Evolutionary conservation across 2,797 vertebrate species (phyloP).

Genomic region (Falco concolor): DNA sequence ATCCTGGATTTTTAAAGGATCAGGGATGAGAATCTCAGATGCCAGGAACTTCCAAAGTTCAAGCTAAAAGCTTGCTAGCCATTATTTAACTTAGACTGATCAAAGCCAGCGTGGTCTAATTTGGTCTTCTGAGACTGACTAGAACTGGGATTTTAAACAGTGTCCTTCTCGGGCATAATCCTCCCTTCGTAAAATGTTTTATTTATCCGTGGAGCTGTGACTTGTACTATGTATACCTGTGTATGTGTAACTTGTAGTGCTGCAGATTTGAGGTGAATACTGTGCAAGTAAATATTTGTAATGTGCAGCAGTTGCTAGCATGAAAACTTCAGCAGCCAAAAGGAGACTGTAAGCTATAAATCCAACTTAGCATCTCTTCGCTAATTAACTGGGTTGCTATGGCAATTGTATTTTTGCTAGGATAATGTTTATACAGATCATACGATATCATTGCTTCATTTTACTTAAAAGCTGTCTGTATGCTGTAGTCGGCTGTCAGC

Average conservation of each 20-base stretch:
- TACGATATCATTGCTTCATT: background rate
- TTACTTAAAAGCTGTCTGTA: no score
- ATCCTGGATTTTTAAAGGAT: background rate
- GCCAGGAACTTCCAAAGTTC: no score
- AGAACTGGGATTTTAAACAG: background rate
- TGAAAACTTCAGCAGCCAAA: background rate
- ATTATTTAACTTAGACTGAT: background rate
- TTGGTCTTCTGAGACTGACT: no score
- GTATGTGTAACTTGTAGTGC: accelerated
- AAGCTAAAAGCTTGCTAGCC: background rate
- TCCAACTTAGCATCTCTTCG: background rate
- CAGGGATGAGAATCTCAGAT: no score
- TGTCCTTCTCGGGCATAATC: background rate
- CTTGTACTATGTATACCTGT: accelerated
- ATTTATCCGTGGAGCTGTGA: background rate
- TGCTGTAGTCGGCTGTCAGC: background rate
- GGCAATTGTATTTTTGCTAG: background rate
- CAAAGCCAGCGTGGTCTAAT: background rate
- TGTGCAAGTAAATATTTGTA: background rate
- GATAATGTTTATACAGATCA: background rate
- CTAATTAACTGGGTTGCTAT: background rate
- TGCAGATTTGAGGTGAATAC: accelerated
- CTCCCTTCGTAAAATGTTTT: background rate
- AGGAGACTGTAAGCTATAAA: background rate
- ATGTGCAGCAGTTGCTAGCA: accelerated